Evolutionary conservation across 2,888 invertebrate genomes (phyloP), one percentile per base, ranked within the genome.

Genomic region (Andricus curvator): DNA sequence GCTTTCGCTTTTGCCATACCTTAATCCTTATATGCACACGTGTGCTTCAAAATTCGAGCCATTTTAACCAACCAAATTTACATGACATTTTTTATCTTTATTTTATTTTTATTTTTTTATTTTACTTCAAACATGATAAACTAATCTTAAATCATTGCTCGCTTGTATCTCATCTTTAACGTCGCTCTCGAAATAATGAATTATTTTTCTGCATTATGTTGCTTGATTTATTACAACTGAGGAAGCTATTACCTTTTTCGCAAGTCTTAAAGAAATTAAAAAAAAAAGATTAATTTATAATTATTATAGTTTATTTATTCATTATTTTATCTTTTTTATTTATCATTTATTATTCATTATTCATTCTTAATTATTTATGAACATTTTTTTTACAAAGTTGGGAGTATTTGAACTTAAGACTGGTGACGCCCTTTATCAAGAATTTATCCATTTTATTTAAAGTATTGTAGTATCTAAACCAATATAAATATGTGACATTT

Each of bases 1-100:
- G 56, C 67, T 77, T 67, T 77, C 56, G 66, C 44, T 64, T 74
- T 74, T 74, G 56, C 74, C 56, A 29, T 56, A 33, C 56, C 51
- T 37, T 15, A 15, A 48, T 15, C 48, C 15, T 48, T 11, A 15
- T 74, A 56, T 74, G 56, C 51, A 74, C 74, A 74, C 56, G 56
- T 74, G 74, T 51, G 51, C 33, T 74, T 74, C n/a, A 74, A 74
- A 74, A 51, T 74, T 74, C 74, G n/a, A 74, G 74, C 33, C 51
- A 56, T 56, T 74, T 33, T 13, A 74, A 33, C 51, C 33, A 37
- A 56, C 33, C n/a, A 51, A 74, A 74, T 74, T 56, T 74, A 33
- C 33, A 56, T 62, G 29, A n/a, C 70, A 70, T 51, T 70, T 70
- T 70, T 70, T 37, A 33, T 33, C n/a, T n/a, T n/a, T 33, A 5